Evolutionary conservation across 2,888 invertebrate species (phyloP).

Genomic region (Fragum sueziense): DNA sequence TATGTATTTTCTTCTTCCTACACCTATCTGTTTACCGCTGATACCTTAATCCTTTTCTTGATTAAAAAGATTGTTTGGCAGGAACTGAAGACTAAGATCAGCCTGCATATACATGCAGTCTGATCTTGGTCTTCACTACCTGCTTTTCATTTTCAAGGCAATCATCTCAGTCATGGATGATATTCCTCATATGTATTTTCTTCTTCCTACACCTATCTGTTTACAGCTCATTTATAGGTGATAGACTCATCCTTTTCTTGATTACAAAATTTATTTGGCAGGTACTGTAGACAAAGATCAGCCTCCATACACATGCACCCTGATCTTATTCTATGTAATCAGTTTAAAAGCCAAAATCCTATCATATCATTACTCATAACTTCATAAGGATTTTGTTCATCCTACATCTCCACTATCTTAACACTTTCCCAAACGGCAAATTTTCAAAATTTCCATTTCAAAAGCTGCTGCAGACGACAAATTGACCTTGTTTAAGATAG

Average conservation of each 20-base stretch:
- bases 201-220: background rate
- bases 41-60: background rate
- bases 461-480: too few relatives aligned
- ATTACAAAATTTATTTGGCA: background rate
- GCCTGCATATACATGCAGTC: background rate
- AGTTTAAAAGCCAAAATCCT: too few relatives aligned
- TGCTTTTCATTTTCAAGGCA: too few relatives aligned
- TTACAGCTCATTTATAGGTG: background rate
- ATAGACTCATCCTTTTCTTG: background rate
- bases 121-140: too few relatives aligned
- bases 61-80: background rate
- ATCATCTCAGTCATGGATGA: background rate
- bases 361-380: background rate
- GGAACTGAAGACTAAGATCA: background rate
- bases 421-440: too few relatives aligned
- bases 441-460: too few relatives aligned
- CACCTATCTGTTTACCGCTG: background rate
- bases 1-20: conserved; percentile 6
- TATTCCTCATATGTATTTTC: conserved; percentile 16
- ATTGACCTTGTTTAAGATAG: too few relatives aligned
- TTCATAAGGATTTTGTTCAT: too few relatives aligned
- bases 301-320: background rate
- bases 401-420: too few relatives aligned
- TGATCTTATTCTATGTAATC: background rate
- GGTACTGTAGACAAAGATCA: background rate